These are phyloP conservation scores for Caerostris extrusa DNA, from an alignment of 1,140 invertebrate species.

Conservation along the genomic window DNA sequence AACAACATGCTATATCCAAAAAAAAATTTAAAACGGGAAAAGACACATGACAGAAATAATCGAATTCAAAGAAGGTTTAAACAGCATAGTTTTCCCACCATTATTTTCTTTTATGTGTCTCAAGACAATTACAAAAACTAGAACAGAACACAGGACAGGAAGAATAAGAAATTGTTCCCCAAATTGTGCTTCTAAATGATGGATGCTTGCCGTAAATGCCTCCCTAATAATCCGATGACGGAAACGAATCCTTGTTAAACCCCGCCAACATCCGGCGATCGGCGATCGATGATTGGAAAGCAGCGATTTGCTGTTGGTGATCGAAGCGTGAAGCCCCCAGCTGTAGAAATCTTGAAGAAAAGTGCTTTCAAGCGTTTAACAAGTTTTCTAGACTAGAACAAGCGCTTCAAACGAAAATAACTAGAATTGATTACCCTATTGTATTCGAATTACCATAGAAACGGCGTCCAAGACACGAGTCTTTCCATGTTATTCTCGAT, in stretches of 20 bases:
- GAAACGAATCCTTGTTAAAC: neutral
- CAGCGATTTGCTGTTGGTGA: neutral
- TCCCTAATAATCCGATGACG: neutral
- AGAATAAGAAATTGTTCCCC: neutral
- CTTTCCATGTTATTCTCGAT: neutral
- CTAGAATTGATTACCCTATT: neutral
- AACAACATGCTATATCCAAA: too few relatives aligned
- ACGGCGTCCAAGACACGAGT: neutral
- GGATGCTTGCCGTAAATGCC: neutral
- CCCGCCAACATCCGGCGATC: neutral
- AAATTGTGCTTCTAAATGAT: neutral
- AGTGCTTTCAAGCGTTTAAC: conserved; percentile 1
- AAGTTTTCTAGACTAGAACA: neutral
- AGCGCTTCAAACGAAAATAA: neutral
- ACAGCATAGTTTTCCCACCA: neutral
- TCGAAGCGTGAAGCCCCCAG: too few relatives aligned
- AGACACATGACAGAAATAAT: too few relatives aligned
- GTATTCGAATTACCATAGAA: neutral
- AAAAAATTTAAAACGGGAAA: too few relatives aligned
- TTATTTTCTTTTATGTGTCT: neutral
- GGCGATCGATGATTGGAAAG: neutral
- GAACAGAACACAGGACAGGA: neutral
- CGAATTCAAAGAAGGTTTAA: neutral
- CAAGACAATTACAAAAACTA: neutral
- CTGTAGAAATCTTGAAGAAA: neutral